Conservation (phyloP, 2,888 invertebrate species). For the Tillus elongatus region DNA sequence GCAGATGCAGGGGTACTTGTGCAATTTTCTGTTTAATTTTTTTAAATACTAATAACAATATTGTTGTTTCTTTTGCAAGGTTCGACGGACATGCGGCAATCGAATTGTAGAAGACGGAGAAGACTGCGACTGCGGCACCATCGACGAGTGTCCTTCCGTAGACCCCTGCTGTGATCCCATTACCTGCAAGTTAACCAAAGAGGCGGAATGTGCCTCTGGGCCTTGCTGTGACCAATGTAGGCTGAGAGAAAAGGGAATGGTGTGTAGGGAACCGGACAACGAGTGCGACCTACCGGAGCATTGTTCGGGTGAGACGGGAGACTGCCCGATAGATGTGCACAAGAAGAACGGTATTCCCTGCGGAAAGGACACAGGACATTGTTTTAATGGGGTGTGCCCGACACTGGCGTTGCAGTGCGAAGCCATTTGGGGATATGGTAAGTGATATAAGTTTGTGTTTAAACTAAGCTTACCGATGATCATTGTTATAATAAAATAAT, state of each 20-base stretch:
- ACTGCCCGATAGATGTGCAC: constrained; percentile 83
- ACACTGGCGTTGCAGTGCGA: constrained; percentile 82
- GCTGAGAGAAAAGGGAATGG: constrained; percentile 59
- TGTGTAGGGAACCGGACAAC: constrained; percentile 78
- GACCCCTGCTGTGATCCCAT: constrained; percentile 97
- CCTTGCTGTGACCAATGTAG: constrained; percentile 88
- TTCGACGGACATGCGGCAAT: constrained; percentile 77
- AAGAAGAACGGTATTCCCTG: constrained; percentile 91
- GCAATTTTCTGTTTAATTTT: no score
- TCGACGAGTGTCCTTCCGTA: constrained; percentile 73
- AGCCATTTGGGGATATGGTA: constrained; percentile 81
- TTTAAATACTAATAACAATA: no score
- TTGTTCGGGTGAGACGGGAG: constrained; percentile 81
- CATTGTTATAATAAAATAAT: no score
- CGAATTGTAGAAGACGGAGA: constrained; percentile 90
- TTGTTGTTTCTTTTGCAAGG: no score
- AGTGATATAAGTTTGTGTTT: constrained; percentile 14
- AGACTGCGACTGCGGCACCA: constrained; percentile 94
- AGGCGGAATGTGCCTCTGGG: constrained; percentile 88
- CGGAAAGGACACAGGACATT: constrained; percentile 62
- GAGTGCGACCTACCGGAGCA: constrained; percentile 95
- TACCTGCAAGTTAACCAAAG: constrained; percentile 88
- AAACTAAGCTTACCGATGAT: no score
- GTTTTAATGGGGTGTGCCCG: constrained; percentile 88
- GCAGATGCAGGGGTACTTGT: no score